phyloP scores from a whole-genome alignment of 2,113 vertebrate genomes.

The Bothrops jararaca region DNA sequence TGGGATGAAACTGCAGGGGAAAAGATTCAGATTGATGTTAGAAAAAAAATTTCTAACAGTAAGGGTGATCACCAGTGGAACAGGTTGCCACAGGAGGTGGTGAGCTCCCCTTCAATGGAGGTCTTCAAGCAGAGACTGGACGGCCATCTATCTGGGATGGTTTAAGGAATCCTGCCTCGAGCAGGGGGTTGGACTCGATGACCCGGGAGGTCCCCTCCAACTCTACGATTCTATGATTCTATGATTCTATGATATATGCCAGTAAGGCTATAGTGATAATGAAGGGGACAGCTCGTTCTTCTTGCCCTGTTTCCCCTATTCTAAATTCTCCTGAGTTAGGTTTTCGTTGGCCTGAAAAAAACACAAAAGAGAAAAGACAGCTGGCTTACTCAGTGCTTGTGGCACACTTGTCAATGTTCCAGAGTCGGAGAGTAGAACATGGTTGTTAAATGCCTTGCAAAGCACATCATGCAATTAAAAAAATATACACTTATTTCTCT shows the following conservation, averaged over 20 bases:
- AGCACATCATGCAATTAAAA: not conserved
- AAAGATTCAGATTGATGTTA: no score
- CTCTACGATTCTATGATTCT: no score
- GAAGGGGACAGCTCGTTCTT: not conserved
- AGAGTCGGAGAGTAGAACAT: not conserved
- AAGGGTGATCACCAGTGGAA: no score
- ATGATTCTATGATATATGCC: not conserved
- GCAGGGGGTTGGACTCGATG: no score
- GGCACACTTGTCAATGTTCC: not conserved
- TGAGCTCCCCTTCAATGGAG: no score
- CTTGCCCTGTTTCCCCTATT: not conserved
- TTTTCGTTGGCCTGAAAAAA: not conserved
- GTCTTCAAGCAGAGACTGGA: no score
- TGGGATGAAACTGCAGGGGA: no score
- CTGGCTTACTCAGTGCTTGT: not conserved
- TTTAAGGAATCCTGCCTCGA: no score
- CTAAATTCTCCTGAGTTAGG: not conserved
- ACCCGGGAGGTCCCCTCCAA: no score
- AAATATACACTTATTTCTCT: not conserved
- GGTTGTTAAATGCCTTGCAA: not conserved
- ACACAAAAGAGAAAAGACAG: not conserved
- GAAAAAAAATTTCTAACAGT: no score
- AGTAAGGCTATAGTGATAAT: not conserved
- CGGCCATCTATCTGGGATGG: no score
- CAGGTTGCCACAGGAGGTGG: no score